A percentile compares a stretch with the other conserved stretches of the same genome.
phyloP scores from a whole-genome alignment of 2,797 vertebrate species.

The Erpetoichthys calabaricus region DNA sequence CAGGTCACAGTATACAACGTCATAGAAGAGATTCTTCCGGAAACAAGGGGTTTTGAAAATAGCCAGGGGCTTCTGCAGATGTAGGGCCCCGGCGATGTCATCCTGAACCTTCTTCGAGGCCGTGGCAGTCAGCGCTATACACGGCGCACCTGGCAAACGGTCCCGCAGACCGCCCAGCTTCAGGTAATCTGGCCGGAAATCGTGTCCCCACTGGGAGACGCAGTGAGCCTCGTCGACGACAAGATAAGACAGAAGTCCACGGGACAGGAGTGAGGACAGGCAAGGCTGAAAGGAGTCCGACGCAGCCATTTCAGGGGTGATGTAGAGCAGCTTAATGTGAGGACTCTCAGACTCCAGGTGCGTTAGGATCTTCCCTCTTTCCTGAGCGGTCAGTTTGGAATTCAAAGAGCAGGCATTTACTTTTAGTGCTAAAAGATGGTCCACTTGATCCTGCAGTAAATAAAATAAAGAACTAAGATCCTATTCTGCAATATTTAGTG shows the following conservation, averaged over 20 bases:
- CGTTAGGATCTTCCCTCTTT: slow-evolving; percentile 61
- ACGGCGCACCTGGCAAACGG: slow-evolving; percentile 51
- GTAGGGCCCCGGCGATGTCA: slow-evolving; percentile 60
- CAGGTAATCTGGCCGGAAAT: slow-evolving; percentile 89
- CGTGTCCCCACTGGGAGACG: slow-evolving; percentile 95
- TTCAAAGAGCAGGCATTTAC: slow-evolving; percentile 77
- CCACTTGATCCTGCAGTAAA: slow-evolving; percentile 72
- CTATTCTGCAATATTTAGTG: neutral
- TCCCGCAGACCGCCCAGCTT: slow-evolving; percentile 66
- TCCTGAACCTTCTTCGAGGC: slow-evolving; percentile 76
- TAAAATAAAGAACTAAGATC: neutral
- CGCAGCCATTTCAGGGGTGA: slow-evolving; percentile 94
- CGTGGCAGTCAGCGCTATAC: slow-evolving; percentile 82
- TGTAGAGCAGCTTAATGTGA: slow-evolving; percentile 74
- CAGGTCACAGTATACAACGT: slow-evolving; percentile 79
- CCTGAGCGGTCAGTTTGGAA: slow-evolving; percentile 66
- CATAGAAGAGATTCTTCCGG: slow-evolving; percentile 79
- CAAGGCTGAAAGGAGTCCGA: slow-evolving; percentile 75
- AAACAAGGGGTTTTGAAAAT: slow-evolving; percentile 75
- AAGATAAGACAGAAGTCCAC: slow-evolving; percentile 69
- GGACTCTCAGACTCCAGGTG: slow-evolving; percentile 69
- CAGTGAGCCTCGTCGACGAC: slow-evolving; percentile 93
- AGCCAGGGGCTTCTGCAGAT: slow-evolving; percentile 50
- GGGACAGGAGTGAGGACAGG: slow-evolving; percentile 57
- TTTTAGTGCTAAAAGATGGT: slow-evolving; percentile 67